Evolutionary conservation across 35 echinoderm and acorn worm genomes (phyloP).

Genomic region (Holothuria glaberrima): DNA sequence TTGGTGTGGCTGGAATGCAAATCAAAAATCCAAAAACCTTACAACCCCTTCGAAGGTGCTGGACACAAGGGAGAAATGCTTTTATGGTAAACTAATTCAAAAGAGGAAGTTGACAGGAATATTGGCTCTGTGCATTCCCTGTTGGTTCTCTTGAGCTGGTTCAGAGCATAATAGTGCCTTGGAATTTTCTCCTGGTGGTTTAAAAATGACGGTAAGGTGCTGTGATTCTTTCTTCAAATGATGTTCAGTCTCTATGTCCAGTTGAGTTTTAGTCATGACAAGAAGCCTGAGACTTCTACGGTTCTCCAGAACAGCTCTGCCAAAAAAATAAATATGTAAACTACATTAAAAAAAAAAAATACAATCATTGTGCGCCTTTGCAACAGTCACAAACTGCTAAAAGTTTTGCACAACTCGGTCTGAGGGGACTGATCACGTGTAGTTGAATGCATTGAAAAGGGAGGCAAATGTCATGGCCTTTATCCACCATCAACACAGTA

Average conservation of each 20-base stretch:
- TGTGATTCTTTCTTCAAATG: not conserved
- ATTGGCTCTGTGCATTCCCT: slow-evolving; percentile 18
- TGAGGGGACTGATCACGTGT: no score
- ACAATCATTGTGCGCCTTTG: no score
- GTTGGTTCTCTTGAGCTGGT: no score
- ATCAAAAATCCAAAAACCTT: no score
- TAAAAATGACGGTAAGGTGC: not conserved
- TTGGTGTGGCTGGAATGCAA: not conserved
- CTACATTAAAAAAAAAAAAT: no score
- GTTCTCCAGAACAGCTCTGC: not conserved
- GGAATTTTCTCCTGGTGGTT: not conserved
- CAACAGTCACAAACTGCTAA: no score
- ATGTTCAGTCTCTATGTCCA: slow-evolving; percentile 3
- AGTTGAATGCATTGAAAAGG: no score
- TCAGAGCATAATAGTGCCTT: not conserved
- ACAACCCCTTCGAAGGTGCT: not conserved
- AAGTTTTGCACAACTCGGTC: no score
- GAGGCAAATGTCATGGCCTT: no score
- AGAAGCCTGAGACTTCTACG: not conserved
- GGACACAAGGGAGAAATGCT: not conserved
- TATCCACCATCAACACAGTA: no score
- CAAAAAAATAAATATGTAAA: not conserved
- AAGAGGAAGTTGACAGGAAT: slow-evolving; percentile 18
- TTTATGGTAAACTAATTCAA: not conserved
- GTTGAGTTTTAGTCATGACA: not conserved